Evolutionary conservation across 2,888 invertebrate genomes (phyloP).

Genomic region (Pandemis cinnamomeana): DNA sequence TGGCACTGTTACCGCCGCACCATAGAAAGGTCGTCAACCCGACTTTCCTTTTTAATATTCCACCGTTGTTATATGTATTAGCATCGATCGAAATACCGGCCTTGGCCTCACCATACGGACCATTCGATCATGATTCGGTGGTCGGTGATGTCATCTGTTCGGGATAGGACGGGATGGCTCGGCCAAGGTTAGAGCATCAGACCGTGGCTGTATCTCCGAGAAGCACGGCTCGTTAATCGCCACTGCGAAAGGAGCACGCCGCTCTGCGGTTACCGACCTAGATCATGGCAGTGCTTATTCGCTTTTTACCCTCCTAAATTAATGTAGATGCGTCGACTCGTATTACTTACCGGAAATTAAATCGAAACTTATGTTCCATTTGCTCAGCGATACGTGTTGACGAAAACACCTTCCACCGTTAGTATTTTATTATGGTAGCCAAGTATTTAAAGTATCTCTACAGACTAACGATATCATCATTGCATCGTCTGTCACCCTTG

Average conservation of each 20-base stretch:
- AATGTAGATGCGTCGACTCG: constrained; percentile 54
- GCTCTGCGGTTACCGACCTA: constrained; percentile 68
- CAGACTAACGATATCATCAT: constrained; percentile 33
- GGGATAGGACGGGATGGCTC: constrained; percentile 74
- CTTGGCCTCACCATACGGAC: constrained; percentile 66
- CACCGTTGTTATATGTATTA: constrained; percentile 52
- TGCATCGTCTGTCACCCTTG: constrained; percentile 34
- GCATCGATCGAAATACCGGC: constrained; percentile 68
- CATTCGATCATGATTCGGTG: constrained; percentile 56
- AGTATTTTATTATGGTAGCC: constrained; percentile 35
- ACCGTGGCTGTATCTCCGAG: constrained; percentile 73
- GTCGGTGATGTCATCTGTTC: constrained; percentile 71
- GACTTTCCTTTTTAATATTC: constrained; percentile 78
- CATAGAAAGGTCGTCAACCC: constrained; percentile 70
- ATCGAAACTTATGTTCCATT: constrained; percentile 59
- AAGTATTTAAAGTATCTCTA: constrained; percentile 37
- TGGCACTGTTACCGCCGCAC: constrained; percentile 59
- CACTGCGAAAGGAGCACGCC: constrained; percentile 71
- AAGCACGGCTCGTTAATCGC: constrained; percentile 74
- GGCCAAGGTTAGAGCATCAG: constrained; percentile 78
- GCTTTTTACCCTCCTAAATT: constrained; percentile 67
- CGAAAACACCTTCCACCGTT: constrained; percentile 30
- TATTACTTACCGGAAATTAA: constrained; percentile 51
- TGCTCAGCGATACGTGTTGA: constrained; percentile 50
- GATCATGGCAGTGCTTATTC: constrained; percentile 63